phyloP scores from a whole-genome alignment of 2,797 vertebrate species.

The Melanotaenia maccullochi region DNA sequence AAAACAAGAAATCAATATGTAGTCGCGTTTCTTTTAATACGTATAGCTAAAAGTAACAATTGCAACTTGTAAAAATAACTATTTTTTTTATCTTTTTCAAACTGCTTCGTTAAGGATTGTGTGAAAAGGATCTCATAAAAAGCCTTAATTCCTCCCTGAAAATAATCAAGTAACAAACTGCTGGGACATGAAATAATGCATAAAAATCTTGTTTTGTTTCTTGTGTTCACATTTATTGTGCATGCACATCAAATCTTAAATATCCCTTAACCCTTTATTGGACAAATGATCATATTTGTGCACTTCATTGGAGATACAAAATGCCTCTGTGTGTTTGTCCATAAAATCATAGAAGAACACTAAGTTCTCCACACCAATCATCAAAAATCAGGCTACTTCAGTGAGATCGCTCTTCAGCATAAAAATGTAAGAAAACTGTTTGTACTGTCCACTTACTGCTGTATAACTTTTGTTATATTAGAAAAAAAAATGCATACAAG shows the following conservation, averaged over 20 bases:
- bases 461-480: too few relatives aligned
- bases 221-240: background rate
- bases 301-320: too few relatives aligned
- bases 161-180: background rate
- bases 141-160: conserved; percentile 1
- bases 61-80: background rate
- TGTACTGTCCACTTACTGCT: too few relatives aligned
- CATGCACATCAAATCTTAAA: background rate
- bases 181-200: too few relatives aligned
- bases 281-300: too few relatives aligned
- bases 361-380: too few relatives aligned
- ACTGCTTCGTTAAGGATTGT: background rate
- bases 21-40: background rate
- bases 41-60: background rate
- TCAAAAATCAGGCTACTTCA: too few relatives aligned
- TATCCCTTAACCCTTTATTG: background rate
- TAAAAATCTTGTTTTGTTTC: background rate
- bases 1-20: background rate
- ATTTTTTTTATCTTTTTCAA: background rate
- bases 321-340: too few relatives aligned
- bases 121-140: background rate
- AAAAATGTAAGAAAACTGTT: too few relatives aligned
- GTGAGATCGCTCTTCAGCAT: too few relatives aligned
- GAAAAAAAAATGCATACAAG: too few relatives aligned
- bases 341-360: too few relatives aligned